These are phyloP conservation scores for Pentamera pediparva DNA, from an alignment of 53 echinoderm and acorn worm genomes.

Conservation along the genomic window DNA sequence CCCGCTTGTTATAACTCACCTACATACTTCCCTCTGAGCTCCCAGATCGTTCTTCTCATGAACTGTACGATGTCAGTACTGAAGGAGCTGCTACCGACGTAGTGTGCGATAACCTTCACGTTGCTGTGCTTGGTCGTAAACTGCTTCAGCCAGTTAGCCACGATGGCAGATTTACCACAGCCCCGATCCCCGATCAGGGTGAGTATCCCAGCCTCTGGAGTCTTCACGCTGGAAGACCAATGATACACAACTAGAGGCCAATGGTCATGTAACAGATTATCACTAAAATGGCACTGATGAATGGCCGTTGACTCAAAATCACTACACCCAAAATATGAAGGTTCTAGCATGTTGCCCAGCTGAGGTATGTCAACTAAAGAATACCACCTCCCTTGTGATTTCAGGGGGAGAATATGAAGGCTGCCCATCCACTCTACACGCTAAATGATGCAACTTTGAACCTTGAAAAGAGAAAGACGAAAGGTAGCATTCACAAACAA, in stretches of 20 bases:
- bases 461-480: no score
- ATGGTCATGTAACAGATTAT: no score
- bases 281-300: no score
- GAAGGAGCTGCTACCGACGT: slow-evolving; percentile 77
- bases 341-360: no score
- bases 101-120: slow-evolving; percentile 69
- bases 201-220: slow-evolving; percentile 31
- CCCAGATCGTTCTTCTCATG: slow-evolving; percentile 75
- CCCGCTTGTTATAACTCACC: slow-evolving; percentile 36
- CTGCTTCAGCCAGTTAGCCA: slow-evolving; percentile 87
- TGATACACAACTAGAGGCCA: background rate
- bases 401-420: no score
- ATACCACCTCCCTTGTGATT: no score
- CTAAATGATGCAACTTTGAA: no score
- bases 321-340: background rate
- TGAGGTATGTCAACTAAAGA: no score
- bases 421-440: no score
- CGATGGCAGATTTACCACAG: slow-evolving; percentile 79
- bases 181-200: slow-evolving; percentile 87
- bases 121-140: slow-evolving; percentile 47
- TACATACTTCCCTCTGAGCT: slow-evolving; percentile 73
- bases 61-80: slow-evolving; percentile 87
- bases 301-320: background rate
- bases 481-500: no score
- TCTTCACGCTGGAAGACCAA: no score